Evolutionary conservation across 2,797 vertebrate genomes (phyloP), one percentile per base, ranked within the genome.

Genomic region (Botia kubotai): DNA sequence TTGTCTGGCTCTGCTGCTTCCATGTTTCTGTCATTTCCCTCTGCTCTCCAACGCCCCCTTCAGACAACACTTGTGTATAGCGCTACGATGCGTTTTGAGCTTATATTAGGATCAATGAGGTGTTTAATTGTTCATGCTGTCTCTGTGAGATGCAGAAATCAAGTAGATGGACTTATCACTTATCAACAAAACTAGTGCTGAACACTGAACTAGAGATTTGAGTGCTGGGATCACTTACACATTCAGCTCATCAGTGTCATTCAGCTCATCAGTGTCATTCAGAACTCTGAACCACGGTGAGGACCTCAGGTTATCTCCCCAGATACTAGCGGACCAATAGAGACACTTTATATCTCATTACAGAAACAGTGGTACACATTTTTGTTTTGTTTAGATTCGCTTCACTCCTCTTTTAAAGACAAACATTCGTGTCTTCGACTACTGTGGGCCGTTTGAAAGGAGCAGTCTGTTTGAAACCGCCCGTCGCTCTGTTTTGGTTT

Each of bases 1-100:
- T 66, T 46, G 46, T 75, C 83, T 85, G 89, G 84, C 87, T 88
- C 87, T 85, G 77, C 86, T 85, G 74, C 79, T 23, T 46, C 66
- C 62, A 11, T 69, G 50, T 29, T 57, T 77, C 65, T 29, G 17
- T 36, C 19, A 57, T 36, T 77, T 75, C 62, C 36, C 36, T 55
- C 58, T 75, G 78, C 58, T 66, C 58, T 74, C 70, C 50, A 63
- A 52, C 79, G 71, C 62, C 60, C 77, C 65, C 72, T 58, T 43
- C 66, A 76, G 77, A 39, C 26, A 16, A 33, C 17, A n/a, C 16
- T 73, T 72, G 43, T 58, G 53, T 82, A 33, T 33, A 5, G 33
- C 33, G 0, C 0, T 26, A 26, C 23, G 23, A 12, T 2, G 19
- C 13, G 6, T 68, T 48, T 16, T 52, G 46, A 48, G 10, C 0